Evolutionary conservation across 2,797 vertebrate genomes (phyloP), one percentile per base, ranked within the genome.

Genomic region (Phalloptychus januarius): DNA sequence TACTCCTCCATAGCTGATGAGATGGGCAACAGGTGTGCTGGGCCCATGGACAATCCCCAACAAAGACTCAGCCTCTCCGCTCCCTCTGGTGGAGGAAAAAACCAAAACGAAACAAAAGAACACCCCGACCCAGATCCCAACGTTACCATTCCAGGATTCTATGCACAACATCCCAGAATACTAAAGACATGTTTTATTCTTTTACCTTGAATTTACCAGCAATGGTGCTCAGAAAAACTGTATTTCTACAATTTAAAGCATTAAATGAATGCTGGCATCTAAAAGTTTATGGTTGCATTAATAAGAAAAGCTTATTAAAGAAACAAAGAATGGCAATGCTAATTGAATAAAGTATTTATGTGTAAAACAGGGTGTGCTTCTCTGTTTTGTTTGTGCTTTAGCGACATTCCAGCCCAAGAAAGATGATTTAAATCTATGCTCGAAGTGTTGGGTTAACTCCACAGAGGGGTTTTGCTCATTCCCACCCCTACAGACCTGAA

Each of bases 401-500:
- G 11, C 18, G 58, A 18, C 5, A 20, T 18, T 61, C 23, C 31
- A 61, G 15, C 28, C 56, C 56, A 31, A n/a, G 31, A 63, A 25
- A 65, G 4, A 70, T 16, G 13, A n/a, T 12, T 42, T 69, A 15
- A 44, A 44, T 70, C 38, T 44, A 10, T 15, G 67, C 40, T 70
- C 15, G 13, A 12, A 42, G 44, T 20, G 46, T 20, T 18, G 2
- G 40, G 44, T 45, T 44, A 76, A 73, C 70, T 73, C 0, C 0
- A 48, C 25, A 76, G 40, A 50, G 56, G 40, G 1, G 7, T 42
- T 56, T 56, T 1, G 1, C 45, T 50, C 58, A 36, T 28, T 28
- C 54, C 7, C 28, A 6, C 63, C 44, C 46, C 70, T 50, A 13
- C 5, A 56, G 28, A 45, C 42, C 61, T 87, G 36, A 86, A 87